phyloP scores from a whole-genome alignment of 2,113 vertebrate species.

The Microtus oregoni region DNA sequence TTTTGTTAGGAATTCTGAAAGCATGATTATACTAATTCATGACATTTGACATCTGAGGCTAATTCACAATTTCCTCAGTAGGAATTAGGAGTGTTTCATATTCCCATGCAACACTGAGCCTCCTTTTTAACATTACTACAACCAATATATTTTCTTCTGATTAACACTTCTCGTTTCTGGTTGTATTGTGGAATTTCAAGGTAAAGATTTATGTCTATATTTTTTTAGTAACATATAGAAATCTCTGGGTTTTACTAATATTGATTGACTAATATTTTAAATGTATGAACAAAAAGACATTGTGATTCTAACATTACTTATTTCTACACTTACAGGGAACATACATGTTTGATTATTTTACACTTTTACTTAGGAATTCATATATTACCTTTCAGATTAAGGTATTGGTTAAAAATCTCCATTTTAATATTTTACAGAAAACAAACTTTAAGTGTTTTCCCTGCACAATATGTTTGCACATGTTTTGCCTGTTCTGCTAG shows the following conservation, averaged over 20 bases:
- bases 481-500: not conserved
- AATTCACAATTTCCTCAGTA: not conserved
- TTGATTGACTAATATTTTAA: not conserved
- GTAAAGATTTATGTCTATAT: not conserved
- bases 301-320: not conserved
- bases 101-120: not conserved
- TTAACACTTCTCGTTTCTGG: not conserved
- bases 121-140: not conserved
- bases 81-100: not conserved
- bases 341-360: not conserved
- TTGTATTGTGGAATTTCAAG: not conserved
- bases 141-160: not conserved
- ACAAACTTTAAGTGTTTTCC: not conserved
- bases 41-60: not conserved
- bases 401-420: not conserved
- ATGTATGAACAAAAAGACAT: not conserved
- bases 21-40: not conserved
- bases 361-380: not conserved
- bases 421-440: not conserved
- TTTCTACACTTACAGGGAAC: not conserved
- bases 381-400: not conserved
- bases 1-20: slow-evolving; percentile 29
- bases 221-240: not conserved
- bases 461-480: not conserved
- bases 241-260: not conserved